Percentiles rank a stretch among this genome's conserved stretches.
phyloP scores from a whole-genome alignment of 2,888 invertebrate genomes.

The Polietes domitor region DNA sequence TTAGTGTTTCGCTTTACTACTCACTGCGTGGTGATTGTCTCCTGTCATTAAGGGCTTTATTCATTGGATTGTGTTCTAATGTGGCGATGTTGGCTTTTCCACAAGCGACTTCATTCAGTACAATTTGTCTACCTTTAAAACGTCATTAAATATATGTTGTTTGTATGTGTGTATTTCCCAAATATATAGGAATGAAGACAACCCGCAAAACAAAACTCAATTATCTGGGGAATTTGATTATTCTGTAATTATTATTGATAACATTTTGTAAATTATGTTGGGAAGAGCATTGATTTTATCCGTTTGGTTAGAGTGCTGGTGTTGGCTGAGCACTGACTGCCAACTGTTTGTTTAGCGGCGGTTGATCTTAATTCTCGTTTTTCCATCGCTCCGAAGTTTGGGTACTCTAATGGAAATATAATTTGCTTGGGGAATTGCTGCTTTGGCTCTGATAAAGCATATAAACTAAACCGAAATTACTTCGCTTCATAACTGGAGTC shows the following conservation, averaged over 20 bases:
- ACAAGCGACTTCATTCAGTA: neutral
- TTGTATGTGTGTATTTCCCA: neutral
- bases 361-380: neutral
- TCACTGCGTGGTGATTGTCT: too few relatives aligned
- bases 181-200: neutral
- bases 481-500: conserved; percentile 9
- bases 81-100: neutral
- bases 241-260: conserved; percentile 53
- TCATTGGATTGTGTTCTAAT: neutral
- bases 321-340: neutral
- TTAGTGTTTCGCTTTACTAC: too few relatives aligned
- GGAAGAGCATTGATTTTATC: conserved; percentile 9
- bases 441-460: conserved; percentile 43
- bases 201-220: neutral
- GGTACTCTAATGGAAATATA: conserved; percentile 44
- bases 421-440: conserved; percentile 51
- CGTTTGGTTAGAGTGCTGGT: neutral
- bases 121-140: conserved; percentile 5
- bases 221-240: conserved; percentile 45
- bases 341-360: neutral
- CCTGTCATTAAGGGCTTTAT: neutral
- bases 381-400: conserved; percentile 28
- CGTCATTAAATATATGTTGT: neutral
- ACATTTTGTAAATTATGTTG: conserved; percentile 20
- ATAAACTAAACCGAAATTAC: conserved; percentile 29